Base-by-base conservation (phyloP, 2,888 invertebrate species). In the Polia nebulosa region DNA sequence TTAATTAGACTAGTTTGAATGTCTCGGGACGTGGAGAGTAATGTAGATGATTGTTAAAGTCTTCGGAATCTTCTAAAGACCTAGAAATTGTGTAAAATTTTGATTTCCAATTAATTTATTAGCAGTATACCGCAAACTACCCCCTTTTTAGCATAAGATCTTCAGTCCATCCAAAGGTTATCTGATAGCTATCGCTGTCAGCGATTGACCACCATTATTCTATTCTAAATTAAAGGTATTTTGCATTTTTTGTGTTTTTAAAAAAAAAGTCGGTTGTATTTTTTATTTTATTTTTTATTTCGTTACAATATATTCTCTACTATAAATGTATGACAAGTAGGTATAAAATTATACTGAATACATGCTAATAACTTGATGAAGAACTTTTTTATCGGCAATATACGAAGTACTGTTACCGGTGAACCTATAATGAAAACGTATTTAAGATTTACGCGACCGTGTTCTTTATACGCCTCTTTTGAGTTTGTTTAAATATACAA, bases 401-500 rank as follows among this genome's bases (percentile, higher is more conserved):
- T 52, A 64, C 27, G n/a, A 52, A 13, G 32, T n/a, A 58, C 13
- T 34, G 44, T 51, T 52, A 41, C 58, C 57, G 25, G n/a, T 11
- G 32, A 60, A 22, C 13, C 45, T 25, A 22, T 68, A 68, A 68
- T 47, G 53, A 68, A 79, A 68, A 64, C n/a, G 11, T 58, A 64
- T 64, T 45, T 53, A 53, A 68, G 29, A 79, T 76, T 76, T 64
- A 76, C 25, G 25, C 55, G 4, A 64, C 32, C 47, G 51, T 64
- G 49, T 68, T 53, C 69, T 75, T 79, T 80, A 58, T 64, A 64
- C 29, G 60, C 63, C 51, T 78, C 57, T 69, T 77, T 49, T 61
- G 58, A 49, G 55, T 82, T 75, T 70, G 57, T 76, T 79, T 66
- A 76, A 75, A 79, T 73, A 76, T 68, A 83, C 56, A 75, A 77